These are phyloP conservation scores for Cantharis flavilabris DNA, from an alignment of 2,888 invertebrate species.

Conservation along the genomic window DNA sequence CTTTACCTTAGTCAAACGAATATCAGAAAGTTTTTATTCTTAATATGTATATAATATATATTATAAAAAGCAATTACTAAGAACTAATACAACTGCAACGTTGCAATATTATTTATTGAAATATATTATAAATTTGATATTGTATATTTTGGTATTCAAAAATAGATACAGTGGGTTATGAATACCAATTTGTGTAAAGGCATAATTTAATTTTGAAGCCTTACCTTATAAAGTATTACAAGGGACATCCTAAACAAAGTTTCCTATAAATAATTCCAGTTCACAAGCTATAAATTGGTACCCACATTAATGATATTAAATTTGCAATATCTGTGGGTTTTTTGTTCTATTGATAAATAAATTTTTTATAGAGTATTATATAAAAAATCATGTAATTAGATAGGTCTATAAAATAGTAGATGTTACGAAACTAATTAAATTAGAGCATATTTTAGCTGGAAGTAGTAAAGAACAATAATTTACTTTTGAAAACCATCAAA, in stretches of 20 bases:
- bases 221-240: neutral
- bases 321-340: neutral
- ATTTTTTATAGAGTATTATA: neutral
- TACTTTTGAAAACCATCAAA: neutral
- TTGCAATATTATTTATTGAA: too few species aligned
- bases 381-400: neutral
- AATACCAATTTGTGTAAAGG: neutral
- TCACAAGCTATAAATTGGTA: neutral
- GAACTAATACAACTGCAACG: too few species aligned
- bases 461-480: neutral
- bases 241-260: neutral
- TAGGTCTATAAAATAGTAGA: neutral
- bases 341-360: neutral
- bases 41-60: too few species aligned
- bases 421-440: neutral
- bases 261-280: neutral
- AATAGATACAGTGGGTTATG: neutral
- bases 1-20: too few species aligned
- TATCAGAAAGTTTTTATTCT: too few species aligned
- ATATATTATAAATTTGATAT: neutral
- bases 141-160: neutral
- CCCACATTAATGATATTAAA: neutral
- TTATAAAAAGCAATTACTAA: too few species aligned
- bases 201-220: neutral
- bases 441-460: neutral